These are phyloP conservation scores for Sphenopsis melanotis DNA, from an alignment of 2,797 vertebrate genomes.

Conservation along the genomic window DNA sequence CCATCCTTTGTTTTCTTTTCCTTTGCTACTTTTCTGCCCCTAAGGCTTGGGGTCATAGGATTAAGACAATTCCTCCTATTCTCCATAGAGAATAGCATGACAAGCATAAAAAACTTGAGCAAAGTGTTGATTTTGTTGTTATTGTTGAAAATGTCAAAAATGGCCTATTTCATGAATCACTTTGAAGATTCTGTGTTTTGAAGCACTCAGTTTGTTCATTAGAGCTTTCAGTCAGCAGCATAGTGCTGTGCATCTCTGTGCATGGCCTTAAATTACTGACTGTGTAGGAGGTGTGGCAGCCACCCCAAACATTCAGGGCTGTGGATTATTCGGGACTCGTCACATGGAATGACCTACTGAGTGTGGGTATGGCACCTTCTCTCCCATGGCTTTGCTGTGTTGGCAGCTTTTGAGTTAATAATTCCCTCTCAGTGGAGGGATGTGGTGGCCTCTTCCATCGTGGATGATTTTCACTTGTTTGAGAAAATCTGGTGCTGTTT, in stretches of 20 bases:
- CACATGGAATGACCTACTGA: not conserved
- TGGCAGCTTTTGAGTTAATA: slow-evolving; percentile 29
- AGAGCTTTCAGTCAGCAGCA: not conserved
- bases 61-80: not conserved
- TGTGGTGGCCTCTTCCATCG: not conserved
- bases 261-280: not conserved
- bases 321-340: fast-evolving
- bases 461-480: slow-evolving; percentile 46
- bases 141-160: not conserved
- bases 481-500: slow-evolving; percentile 42
- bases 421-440: not conserved
- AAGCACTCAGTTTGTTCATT: not conserved
- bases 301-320: not conserved
- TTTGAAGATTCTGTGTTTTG: not conserved
- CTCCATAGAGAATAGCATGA: not conserved
- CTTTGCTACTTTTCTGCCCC: not conserved
- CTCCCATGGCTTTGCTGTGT: not conserved
- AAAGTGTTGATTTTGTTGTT: not conserved
- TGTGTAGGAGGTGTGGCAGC: not conserved
- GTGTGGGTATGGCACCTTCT: not conserved
- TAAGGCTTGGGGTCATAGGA: not conserved
- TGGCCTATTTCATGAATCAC: not conserved
- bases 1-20: not conserved
- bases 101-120: not conserved
- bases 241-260: not conserved